Base-by-base conservation (phyloP, 64 coral and sea anemone species). In the Exaiptasia diaphana region DNA sequence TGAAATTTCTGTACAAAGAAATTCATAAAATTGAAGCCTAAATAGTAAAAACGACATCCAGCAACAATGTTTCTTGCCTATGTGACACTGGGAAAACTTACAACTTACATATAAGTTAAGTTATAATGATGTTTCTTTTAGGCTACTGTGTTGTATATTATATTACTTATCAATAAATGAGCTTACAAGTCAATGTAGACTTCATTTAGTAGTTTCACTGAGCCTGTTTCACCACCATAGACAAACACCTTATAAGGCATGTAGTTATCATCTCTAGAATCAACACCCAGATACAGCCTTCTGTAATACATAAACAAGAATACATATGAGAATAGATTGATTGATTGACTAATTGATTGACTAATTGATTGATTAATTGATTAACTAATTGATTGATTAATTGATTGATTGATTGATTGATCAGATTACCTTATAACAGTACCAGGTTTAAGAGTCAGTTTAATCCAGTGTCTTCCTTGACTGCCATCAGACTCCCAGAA, bases 401-500 rank as follows among this genome's bases (percentile, higher is more conserved):
- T n/a, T n/a, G n/a, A n/a, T n/a, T n/a, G n/a, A n/a, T n/a, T n/a
- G n/a, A n/a, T n/a, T n/a, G n/a, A n/a, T n/a, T n/a, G n/a, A n/a
- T n/a, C n/a, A n/a, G n/a, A 14, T 39, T 78, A 94, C 91, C 80
- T 99, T 34, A 99, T 85, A 41, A 99, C 53, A 38, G 85, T 89
- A 25, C 95, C 95, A 39, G 84, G 79, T 34, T 88, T 92, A 80
- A 99, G 92, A 44, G 55, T 71, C 1, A 99, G 70, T 26, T 53
- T 91, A 33, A 99, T 68, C 95, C 95, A 99, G 68, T 99, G 95
- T 33, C 85, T 53, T 27, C 95, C 86, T 69, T 99, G 95, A 67
- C 85, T 92, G 7, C 95, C 95, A 34, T 99, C 95, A 13, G 89
- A 85, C 77, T 99, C 95, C 95, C 95, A 99, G 64, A 85, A 99